A percentile compares a stretch with the other conserved stretches of the same genome.
phyloP scores from a whole-genome alignment of 1,140 invertebrate genomes.

The Hestina assimilis region DNA sequence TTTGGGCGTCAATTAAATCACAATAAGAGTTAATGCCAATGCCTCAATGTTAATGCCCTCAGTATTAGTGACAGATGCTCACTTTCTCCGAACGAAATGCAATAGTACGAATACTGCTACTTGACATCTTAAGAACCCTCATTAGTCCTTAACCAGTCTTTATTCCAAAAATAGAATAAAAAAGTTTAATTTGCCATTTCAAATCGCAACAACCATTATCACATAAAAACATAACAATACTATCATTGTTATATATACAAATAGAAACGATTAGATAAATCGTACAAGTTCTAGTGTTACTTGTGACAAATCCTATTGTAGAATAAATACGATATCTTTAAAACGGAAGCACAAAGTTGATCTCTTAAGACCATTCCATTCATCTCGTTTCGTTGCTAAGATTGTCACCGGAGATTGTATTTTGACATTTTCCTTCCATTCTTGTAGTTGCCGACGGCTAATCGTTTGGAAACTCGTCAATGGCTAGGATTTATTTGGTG shows the following conservation, averaged over 20 bases:
- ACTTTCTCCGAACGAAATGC: too few relatives aligned
- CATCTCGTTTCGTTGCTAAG: slow-evolving; percentile 35
- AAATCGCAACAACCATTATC: neutral
- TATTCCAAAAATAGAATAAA: neutral
- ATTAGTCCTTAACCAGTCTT: too few relatives aligned
- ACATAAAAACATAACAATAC: neutral
- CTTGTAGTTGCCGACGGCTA: slow-evolving; percentile 60
- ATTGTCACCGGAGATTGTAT: slow-evolving; percentile 67
- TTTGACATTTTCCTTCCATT: slow-evolving; percentile 76
- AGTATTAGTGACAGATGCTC: too few relatives aligned
- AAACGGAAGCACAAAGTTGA: slow-evolving; percentile 21
- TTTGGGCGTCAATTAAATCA: too few relatives aligned
- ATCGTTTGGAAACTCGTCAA: slow-evolving; percentile 64
- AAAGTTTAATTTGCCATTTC: neutral
- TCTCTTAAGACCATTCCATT: slow-evolving; percentile 4
- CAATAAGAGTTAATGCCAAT: too few relatives aligned
- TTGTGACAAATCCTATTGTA: slow-evolving; percentile 49
- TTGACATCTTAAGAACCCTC: too few relatives aligned
- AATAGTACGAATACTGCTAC: too few relatives aligned
- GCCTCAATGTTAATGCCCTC: too few relatives aligned
- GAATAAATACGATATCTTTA: slow-evolving; percentile 14
- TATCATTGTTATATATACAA: neutral
- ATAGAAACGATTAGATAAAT: slow-evolving; percentile 29
- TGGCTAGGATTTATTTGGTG: slow-evolving; percentile 33
- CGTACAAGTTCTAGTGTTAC: slow-evolving; percentile 68